Percentiles rank a stretch among this genome's conserved stretches.
Evolutionary conservation across 2,797 vertebrate species (phyloP).

Genomic region (Iguana delicatissima): DNA sequence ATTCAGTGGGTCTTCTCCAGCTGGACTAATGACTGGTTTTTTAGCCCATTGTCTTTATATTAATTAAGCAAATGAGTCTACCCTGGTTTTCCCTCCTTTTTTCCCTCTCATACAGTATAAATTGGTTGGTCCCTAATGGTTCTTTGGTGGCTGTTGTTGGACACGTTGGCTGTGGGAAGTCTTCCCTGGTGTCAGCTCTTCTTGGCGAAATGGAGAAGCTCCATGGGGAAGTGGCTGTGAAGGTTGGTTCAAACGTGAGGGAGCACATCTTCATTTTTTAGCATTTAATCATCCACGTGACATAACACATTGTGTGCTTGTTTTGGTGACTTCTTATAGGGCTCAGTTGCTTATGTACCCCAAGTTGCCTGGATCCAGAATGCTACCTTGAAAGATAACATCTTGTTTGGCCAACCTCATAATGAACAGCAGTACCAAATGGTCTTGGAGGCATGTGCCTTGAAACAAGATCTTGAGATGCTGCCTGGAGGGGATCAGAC

Average conservation of each 20-base stretch:
- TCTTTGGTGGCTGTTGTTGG: constrained; percentile 94
- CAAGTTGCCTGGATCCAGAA: constrained; percentile 99
- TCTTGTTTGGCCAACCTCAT: constrained; percentile 89
- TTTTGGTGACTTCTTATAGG: constrained; percentile 78
- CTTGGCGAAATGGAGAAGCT: constrained; percentile 97
- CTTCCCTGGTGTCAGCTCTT: constrained; percentile 92
- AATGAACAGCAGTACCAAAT: constrained; percentile 87
- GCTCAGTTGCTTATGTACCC: constrained; percentile 95
- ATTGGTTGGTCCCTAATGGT: constrained; percentile 89
- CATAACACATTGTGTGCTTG: not conserved
- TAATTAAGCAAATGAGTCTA: constrained; percentile 2
- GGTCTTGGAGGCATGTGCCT: constrained; percentile 90
- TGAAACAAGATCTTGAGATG: constrained; percentile 92
- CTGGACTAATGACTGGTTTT: too few species aligned
- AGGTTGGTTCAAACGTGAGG: constrained; percentile 79
- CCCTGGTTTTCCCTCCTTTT: constrained; percentile 32
- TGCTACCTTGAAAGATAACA: constrained; percentile 92
- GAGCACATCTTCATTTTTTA: not conserved
- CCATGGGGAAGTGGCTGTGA: constrained; percentile 89
- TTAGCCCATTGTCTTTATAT: not conserved
- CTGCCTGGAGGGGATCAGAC: constrained; percentile 94
- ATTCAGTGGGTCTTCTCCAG: too few species aligned
- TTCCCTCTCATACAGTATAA: constrained; percentile 82
- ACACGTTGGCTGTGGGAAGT: constrained; percentile 96
- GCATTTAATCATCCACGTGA: not conserved